A percentile compares a stretch with the other conserved stretches of the same genome.
Evolutionary conservation across 30 jellyfish, hydroid and myxozoan genomes (phyloP).

Genomic region (Aurelia sp.): DNA sequence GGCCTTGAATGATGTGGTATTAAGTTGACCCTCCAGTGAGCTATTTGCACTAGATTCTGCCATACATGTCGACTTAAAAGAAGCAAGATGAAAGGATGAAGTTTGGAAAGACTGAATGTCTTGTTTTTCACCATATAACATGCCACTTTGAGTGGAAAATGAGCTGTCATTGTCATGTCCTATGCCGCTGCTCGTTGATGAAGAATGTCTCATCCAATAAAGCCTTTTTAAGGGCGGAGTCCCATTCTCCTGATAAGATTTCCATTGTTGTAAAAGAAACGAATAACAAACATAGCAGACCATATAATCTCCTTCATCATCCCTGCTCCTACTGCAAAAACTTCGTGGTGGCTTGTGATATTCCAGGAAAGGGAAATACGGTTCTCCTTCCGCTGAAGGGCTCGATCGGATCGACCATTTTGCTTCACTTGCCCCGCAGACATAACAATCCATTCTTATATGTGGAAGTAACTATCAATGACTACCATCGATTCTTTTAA

Average conservation of each 20-base stretch:
- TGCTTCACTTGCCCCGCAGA: slow-evolving; percentile 82
- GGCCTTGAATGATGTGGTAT: too few species aligned
- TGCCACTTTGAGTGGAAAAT: slow-evolving; percentile 6
- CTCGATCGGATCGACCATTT: slow-evolving; percentile 69
- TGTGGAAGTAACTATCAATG: too few species aligned
- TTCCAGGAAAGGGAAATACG: slow-evolving; percentile 85
- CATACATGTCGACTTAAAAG: neutral
- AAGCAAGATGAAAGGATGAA: neutral
- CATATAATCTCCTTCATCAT: slow-evolving; percentile 32
- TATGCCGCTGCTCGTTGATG: neutral
- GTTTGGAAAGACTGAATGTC: neutral
- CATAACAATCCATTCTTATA: slow-evolving; percentile 55
- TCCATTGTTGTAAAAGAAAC: slow-evolving; percentile 91
- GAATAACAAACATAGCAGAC: slow-evolving; percentile 86
- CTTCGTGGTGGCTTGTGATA: slow-evolving; percentile 73
- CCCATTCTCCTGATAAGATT: slow-evolving; percentile 63
- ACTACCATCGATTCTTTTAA: too few species aligned
- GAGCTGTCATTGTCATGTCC: neutral
- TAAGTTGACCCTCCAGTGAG: too few species aligned
- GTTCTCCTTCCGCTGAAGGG: slow-evolving; percentile 44
- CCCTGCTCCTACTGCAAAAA: slow-evolving; percentile 4
- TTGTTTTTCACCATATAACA: neutral
- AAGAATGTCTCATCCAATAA: slow-evolving; percentile 74
- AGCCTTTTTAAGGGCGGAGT: slow-evolving; percentile 77
- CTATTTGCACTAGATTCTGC: neutral